phyloP scores from a whole-genome alignment of 2,888 invertebrate species.

The Dolichopus griseipennis region DNA sequence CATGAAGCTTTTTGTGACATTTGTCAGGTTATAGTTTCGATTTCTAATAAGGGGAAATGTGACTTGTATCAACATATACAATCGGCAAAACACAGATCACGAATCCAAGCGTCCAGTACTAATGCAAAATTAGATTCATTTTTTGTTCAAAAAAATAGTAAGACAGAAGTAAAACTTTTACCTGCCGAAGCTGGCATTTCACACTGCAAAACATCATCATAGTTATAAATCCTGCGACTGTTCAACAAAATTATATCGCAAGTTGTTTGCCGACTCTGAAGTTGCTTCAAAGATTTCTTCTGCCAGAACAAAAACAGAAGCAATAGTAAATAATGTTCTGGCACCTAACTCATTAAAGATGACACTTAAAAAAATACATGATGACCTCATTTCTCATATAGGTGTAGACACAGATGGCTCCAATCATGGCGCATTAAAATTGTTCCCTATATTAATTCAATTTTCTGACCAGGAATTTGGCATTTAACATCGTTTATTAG shows the following conservation, averaged over 20 bases:
- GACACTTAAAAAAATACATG: conserved; percentile 5
- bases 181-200: conserved; percentile 13
- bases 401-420: background rate
- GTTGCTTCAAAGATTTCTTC: conserved; percentile 10
- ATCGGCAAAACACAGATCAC: background rate
- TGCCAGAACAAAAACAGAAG: conserved; percentile 17
- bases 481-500: background rate
- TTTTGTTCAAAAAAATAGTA: background rate
- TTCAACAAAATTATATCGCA: conserved; percentile 1
- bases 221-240: conserved; percentile 2
- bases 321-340: conserved; percentile 19
- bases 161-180: background rate
- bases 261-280: conserved; percentile 8
- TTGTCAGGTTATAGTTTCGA: background rate
- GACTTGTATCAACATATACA: conserved; percentile 1
- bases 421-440: background rate
- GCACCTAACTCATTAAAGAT: conserved; percentile 16
- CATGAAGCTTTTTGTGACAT: background rate
- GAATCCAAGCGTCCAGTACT: background rate
- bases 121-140: background rate
- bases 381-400: background rate
- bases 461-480: conserved; percentile 3
- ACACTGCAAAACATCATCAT: conserved; percentile 10
- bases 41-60: conserved; percentile 7
- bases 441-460: background rate